phyloP scores from a whole-genome alignment of 2,888 invertebrate species.

The Mycalesis mineus region DNA sequence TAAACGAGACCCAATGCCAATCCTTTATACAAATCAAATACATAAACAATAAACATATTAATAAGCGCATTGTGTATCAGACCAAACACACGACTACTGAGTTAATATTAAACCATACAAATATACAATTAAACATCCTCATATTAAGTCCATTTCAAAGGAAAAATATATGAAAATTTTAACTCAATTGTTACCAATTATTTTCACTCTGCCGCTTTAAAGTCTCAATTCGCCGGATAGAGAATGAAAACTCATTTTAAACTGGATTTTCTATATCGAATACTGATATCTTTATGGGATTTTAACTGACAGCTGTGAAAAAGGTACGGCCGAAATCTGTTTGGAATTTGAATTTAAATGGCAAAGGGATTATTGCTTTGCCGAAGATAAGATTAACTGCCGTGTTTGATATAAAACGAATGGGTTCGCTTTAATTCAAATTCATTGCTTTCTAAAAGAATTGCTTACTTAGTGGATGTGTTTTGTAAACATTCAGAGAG shows the following conservation, averaged over 20 bases:
- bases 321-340: constrained; percentile 30
- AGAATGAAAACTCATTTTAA: constrained; percentile 20
- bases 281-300: constrained; percentile 26
- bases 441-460: constrained; percentile 4
- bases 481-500: background rate
- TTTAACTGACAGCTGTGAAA: constrained; percentile 32
- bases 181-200: background rate
- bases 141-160: background rate
- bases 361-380: constrained; percentile 26
- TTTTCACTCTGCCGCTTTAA: constrained; percentile 2
- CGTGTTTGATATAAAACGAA: constrained; percentile 23
- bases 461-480: background rate
- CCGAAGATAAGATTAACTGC: constrained; percentile 25
- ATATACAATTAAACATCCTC: background rate
- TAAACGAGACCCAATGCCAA: too few species aligned
- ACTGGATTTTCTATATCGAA: constrained; percentile 20
- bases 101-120: background rate
- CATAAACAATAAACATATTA: too few species aligned
- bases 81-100: too few species aligned
- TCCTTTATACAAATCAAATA: too few species aligned
- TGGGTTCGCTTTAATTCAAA: constrained; percentile 7
- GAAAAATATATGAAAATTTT: background rate
- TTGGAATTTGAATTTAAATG: constrained; percentile 32
- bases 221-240: background rate
- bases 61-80: too few species aligned